Conservation (phyloP, 2,797 vertebrate genomes). For the Ctenopoma multispine region DNA sequence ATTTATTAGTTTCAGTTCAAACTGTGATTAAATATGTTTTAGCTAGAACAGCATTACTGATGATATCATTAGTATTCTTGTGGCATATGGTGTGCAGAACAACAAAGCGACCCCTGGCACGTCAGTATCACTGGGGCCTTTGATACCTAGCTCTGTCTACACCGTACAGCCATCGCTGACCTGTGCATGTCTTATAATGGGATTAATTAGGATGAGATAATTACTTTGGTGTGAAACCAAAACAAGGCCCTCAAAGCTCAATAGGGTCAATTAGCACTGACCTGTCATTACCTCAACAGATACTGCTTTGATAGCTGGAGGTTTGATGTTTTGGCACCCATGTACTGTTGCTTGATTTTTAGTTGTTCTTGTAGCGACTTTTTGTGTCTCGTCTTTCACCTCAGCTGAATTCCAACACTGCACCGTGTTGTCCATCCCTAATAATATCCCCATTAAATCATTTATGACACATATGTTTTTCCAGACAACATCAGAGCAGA, state of each 20-base stretch:
- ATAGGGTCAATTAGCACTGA: slow-evolving; percentile 56
- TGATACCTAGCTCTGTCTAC: slow-evolving; percentile 18
- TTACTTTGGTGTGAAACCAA: slow-evolving; percentile 61
- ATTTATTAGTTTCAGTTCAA: background rate
- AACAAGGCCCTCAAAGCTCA: slow-evolving; percentile 45
- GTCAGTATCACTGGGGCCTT: slow-evolving; percentile 16
- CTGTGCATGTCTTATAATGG: slow-evolving; percentile 50
- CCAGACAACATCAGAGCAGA: slow-evolving; percentile 30
- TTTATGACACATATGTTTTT: slow-evolving; percentile 51
- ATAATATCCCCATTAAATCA: slow-evolving; percentile 50
- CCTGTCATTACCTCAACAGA: slow-evolving; percentile 39
- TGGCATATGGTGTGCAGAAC: background rate
- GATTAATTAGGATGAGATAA: slow-evolving; percentile 68
- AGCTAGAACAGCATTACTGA: background rate
- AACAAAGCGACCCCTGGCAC: slow-evolving; percentile 13
- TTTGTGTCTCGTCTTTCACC: slow-evolving; percentile 7
- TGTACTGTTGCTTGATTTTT: background rate
- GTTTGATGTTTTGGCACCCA: slow-evolving; percentile 1
- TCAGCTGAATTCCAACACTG: slow-evolving; percentile 7
- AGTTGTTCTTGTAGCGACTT: background rate
- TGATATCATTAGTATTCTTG: slow-evolving; percentile 22
- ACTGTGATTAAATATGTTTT: slow-evolving; percentile 5
- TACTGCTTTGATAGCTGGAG: slow-evolving; percentile 19
- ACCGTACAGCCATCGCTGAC: slow-evolving; percentile 44
- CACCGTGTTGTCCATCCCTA: slow-evolving; percentile 20